Evolutionary conservation across 2,888 invertebrate genomes (phyloP), one percentile per base, ranked within the genome.

Genomic region (Pegoplata infirma): DNA sequence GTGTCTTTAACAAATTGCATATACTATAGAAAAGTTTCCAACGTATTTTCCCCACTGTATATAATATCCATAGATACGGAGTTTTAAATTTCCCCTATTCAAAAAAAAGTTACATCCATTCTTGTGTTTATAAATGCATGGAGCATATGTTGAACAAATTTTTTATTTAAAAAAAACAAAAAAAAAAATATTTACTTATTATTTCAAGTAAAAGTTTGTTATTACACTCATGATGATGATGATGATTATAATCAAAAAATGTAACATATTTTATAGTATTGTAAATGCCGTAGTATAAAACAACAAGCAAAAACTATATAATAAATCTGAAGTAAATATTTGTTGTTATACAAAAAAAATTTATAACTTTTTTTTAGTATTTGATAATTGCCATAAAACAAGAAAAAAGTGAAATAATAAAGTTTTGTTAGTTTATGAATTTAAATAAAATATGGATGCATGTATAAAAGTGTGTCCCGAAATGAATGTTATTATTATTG

Each of bases 291-390:
- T 25, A 12, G 5, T 36, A 47, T 16, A 55, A 40, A 55, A 6
- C 21, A 8, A 51, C 28, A 55, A 63, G 6, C 71, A 55, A 1
- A 21, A 32, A 23, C 3, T 36, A 49, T 21, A n/a, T 8, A 68
- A 47, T 16, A 72, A 72, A 63, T 61, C 53, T 46, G 17, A 46
- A 63, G 55, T 63, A 63, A 64, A 49, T 64, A 64, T 72, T 72
- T 72, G 55, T 47, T 58, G 12, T 28, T 25, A 25, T 5, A 47
- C 46, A 47, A 25, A 25, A n/a, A n/a, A n/a, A n/a, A 25, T 25
- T 5, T 25, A 25, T 25, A 25, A 25, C 3, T 5, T 25, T n/a
- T 25, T 25, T 25, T 3, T 25, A 25, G 3, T 5, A 25, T 25
- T 25, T 25, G 25, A 5, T 25, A 25, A 25, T 25, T 25, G 25